These are phyloP conservation scores for Sturnus vulgaris DNA, from an alignment of 2,113 vertebrate genomes.

Conservation along the genomic window DNA sequence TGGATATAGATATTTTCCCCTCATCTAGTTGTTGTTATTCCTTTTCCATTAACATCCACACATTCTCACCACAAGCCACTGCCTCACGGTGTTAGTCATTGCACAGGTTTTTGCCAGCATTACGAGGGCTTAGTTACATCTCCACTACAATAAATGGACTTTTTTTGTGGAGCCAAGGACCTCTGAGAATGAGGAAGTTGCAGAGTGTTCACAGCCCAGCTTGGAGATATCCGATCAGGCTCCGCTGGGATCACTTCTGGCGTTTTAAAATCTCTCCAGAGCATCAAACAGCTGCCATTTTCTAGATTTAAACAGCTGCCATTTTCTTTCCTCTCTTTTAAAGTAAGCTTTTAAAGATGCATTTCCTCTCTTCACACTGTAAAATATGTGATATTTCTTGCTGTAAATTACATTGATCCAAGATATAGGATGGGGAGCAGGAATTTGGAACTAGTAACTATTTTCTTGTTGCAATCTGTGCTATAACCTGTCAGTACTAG, in stretches of 20 bases:
- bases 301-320: constrained; percentile 54
- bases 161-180: constrained; percentile 8
- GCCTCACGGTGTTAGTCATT: background rate
- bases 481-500: background rate
- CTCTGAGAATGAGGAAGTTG: constrained; percentile 28
- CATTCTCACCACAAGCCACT: background rate
- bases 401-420: constrained; percentile 9
- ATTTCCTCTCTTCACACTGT: constrained; percentile 3
- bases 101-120: background rate
- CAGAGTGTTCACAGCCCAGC: background rate
- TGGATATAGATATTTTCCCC: background rate
- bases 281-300: constrained; percentile 58
- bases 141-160: background rate
- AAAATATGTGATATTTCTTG: background rate
- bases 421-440: background rate
- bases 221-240: constrained; percentile 32
- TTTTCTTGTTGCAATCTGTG: background rate
- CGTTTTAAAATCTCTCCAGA: constrained; percentile 43
- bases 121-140: background rate
- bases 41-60: background rate
- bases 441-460: background rate
- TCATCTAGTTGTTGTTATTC: background rate
- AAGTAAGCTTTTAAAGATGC: constrained; percentile 18
- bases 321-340: constrained; percentile 39
- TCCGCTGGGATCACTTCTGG: constrained; percentile 39